Evolutionary conservation across 2,888 invertebrate species (phyloP).

Genomic region (Dexiosoma caninum): DNA sequence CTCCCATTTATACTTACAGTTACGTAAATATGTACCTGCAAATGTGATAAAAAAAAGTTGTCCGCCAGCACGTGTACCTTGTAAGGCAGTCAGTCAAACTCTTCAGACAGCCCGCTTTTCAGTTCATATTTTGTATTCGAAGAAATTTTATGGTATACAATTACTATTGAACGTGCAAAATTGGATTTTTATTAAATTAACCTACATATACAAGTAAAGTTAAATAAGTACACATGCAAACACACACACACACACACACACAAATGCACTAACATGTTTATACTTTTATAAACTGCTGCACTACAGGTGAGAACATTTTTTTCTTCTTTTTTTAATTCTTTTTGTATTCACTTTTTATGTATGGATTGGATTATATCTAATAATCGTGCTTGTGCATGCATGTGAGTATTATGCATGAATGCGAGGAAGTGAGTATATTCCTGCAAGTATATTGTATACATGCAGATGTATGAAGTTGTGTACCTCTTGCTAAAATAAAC

Average conservation of each 20-base stretch:
- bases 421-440: too few relatives aligned
- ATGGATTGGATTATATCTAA: too few relatives aligned
- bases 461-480: too few relatives aligned
- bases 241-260: not conserved
- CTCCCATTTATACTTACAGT: not conserved
- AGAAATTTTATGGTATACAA: conserved; percentile 44
- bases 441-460: too few relatives aligned
- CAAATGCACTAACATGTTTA: not conserved
- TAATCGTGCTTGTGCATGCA: too few relatives aligned
- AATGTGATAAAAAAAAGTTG: not conserved
- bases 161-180: conserved; percentile 52
- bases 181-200: conserved; percentile 52
- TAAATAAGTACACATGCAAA: too few relatives aligned
- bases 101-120: not conserved
- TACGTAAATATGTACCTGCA: not conserved
- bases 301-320: conserved; percentile 17
- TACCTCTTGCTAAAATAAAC: too few relatives aligned
- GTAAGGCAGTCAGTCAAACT: not conserved
- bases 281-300: not conserved
- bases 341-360: conserved; percentile 17
- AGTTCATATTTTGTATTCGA: not conserved
- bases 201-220: conserved; percentile 1
- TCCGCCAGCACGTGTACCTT: not conserved
- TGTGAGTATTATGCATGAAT: too few relatives aligned
- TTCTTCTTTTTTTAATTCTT: not conserved